Percentiles rank a stretch among this genome's conserved stretches.
phyloP scores from a whole-genome alignment of 2,797 vertebrate species.

The Clarias platycephalus region DNA sequence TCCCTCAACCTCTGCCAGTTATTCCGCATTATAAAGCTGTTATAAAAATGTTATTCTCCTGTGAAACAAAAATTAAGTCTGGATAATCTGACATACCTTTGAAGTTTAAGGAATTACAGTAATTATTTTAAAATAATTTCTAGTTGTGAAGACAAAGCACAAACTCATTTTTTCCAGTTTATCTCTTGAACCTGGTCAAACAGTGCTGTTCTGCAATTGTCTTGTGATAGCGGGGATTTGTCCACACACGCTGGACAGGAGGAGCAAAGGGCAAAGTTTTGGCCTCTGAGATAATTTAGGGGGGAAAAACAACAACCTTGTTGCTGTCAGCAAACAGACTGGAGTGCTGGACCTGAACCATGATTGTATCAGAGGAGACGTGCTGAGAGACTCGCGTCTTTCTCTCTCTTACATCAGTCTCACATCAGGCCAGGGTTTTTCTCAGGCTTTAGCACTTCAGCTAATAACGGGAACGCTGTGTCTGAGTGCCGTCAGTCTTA shows the following conservation, averaged over 20 bases:
- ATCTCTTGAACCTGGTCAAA: slow-evolving; percentile 42
- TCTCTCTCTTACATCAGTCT: slow-evolving; percentile 23
- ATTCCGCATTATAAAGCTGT: not conserved
- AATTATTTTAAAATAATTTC: not conserved
- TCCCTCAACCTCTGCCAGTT: not conserved
- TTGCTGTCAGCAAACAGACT: slow-evolving; percentile 33
- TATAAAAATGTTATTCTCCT: not conserved
- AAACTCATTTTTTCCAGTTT: slow-evolving; percentile 10
- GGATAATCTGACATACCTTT: not conserved
- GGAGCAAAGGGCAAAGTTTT: slow-evolving; percentile 54
- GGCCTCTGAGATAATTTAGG: slow-evolving; percentile 5
- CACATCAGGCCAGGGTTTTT: not conserved
- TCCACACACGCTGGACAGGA: slow-evolving; percentile 39
- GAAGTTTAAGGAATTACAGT: not conserved
- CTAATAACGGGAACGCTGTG: not conserved
- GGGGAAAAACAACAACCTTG: slow-evolving; percentile 8
- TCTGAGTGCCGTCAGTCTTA: not conserved
- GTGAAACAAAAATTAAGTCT: not conserved
- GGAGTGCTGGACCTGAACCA: slow-evolving; percentile 24
- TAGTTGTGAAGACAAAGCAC: not conserved
- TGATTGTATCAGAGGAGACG: slow-evolving; percentile 28
- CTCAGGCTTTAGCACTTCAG: not conserved
- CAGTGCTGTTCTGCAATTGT: slow-evolving; percentile 28
- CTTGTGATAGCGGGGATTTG: slow-evolving; percentile 38
- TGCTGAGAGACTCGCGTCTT: slow-evolving; percentile 9